phyloP scores from a whole-genome alignment of 2,888 invertebrate species.

The Aphodius granarius region DNA sequence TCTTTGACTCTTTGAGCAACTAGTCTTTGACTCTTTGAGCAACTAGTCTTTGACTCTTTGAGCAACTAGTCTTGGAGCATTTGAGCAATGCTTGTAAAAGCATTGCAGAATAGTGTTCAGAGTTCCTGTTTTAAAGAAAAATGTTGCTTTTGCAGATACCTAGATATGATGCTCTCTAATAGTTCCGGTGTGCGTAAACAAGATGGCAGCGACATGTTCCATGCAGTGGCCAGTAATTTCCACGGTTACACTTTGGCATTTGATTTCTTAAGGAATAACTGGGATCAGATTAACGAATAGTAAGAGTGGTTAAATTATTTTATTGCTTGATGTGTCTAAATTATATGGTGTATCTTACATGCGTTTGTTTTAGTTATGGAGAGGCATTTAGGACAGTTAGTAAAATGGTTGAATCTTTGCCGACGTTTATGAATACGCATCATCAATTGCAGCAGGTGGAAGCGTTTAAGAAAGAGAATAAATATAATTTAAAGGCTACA shows the following conservation, averaged over 20 bases:
- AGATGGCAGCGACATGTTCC: constrained; percentile 62
- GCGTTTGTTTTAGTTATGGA: constrained; percentile 55
- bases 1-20: too few species aligned
- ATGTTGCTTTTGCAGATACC: constrained; percentile 39
- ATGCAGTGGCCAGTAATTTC: constrained; percentile 60
- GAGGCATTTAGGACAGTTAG: constrained; percentile 59
- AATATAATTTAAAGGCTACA: constrained; percentile 55
- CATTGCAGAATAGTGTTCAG: not conserved
- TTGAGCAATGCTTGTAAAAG: too few species aligned
- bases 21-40: too few species aligned
- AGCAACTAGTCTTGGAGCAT: too few species aligned
- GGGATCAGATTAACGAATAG: constrained; percentile 54
- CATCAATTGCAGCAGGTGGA: constrained; percentile 50
- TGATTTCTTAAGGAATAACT: constrained; percentile 59
- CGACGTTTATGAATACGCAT: constrained; percentile 59
- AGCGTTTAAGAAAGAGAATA: constrained; percentile 50
- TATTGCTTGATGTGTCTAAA: too few species aligned
- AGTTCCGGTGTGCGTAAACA: constrained; percentile 62
- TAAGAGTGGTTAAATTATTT: constrained; percentile 41
- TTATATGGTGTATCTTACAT: too few species aligned
- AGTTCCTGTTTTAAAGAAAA: not conserved
- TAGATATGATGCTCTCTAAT: constrained; percentile 40
- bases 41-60: too few species aligned
- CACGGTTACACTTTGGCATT: constrained; percentile 64
- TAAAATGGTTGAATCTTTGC: constrained; percentile 58